Base-by-base conservation (phyloP, 2,888 invertebrate genomes). In the Drosophila anomalata region DNA sequence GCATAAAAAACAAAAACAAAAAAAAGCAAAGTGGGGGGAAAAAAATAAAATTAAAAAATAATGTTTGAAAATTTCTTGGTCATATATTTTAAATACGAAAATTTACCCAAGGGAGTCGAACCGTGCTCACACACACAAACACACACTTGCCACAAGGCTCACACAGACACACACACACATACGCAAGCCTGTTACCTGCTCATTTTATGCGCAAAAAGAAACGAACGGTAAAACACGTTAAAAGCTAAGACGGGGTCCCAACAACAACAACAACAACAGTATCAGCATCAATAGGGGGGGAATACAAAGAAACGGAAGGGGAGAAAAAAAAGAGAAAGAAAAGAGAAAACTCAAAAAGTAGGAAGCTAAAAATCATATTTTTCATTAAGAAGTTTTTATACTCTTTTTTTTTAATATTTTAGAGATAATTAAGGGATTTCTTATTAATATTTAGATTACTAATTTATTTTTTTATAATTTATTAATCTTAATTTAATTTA, bases 171-270 rank as follows among this genome's bases (percentile, higher is more conserved):
- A 53, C 55, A 41, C 48, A 52, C 52, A 46, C 56, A 54, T 44
- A 36, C 41, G 36, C 44, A 61, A 44, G 29, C 62, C 67, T 42
- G 56, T 59, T 66, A 66, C 71, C 76, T 85, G 80, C 69, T 86
- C 81, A 79, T 74, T 86, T 81, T 66, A 86, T 83, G 83, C 76
- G 80, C 65, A 79, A 80, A 78, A 77, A 75, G 78, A 83, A 83
- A 63, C 81, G 81, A 86, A 86, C 84, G 80, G 83, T 77, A 79
- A 86, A 81, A 74, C 83, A 85, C 87, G 81, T 80, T 86, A 86
- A 82, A 83, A 82, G 87, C 87, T 80, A 86, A 80, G 84, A 78
- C 81, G 70, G 61, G 66, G 72, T 41, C 71, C 61, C 68, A 66
- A 55, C 66, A 67, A 53, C 62, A 66, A 55, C 66, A 67, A 53